These are phyloP conservation scores for Brachionus asplanchnoidis DNA, from an alignment of 1,140 invertebrate species.

Conservation along the genomic window DNA sequence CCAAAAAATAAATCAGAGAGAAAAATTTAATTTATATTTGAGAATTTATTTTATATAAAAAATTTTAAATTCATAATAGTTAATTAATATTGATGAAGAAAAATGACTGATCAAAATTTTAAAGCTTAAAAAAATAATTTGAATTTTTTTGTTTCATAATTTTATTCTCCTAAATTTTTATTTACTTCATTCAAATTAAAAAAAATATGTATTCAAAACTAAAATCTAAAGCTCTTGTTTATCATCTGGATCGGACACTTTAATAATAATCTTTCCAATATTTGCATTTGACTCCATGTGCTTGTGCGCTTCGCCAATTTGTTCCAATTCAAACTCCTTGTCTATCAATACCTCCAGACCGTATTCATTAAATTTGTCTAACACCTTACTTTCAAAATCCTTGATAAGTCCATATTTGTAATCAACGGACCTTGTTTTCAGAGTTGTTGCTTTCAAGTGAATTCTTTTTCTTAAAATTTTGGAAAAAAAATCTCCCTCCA, in stretches of 20 bases:
- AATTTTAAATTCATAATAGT: too few relatives aligned
- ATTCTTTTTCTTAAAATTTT: constrained; percentile 50
- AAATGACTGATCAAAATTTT: too few relatives aligned
- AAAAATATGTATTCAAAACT: too few relatives aligned
- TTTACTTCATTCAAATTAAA: too few relatives aligned
- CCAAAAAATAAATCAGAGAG: too few relatives aligned
- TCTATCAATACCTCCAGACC: constrained; percentile 49
- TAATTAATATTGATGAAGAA: too few relatives aligned
- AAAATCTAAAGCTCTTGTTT: constrained; percentile 31
- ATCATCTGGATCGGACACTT: constrained; percentile 44
- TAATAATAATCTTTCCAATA: constrained; percentile 51
- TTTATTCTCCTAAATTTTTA: too few relatives aligned
- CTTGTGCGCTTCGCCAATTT: constrained; percentile 49
- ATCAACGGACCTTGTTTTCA: constrained; percentile 50
- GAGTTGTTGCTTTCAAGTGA: constrained; percentile 49
- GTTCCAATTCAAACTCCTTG: constrained; percentile 47
- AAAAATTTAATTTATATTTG: too few relatives aligned
- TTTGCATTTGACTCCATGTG: constrained; percentile 52
- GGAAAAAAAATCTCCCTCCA: constrained; percentile 49
- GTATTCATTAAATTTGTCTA: constrained; percentile 48
- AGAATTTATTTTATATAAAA: too few relatives aligned
- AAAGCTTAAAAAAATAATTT: too few relatives aligned
- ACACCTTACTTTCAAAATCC: constrained; percentile 4
- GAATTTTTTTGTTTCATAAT: too few relatives aligned
- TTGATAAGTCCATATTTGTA: constrained; percentile 49